Evolutionary conservation across 1,140 invertebrate genomes (phyloP).

Genomic region (Aethina tumida): DNA sequence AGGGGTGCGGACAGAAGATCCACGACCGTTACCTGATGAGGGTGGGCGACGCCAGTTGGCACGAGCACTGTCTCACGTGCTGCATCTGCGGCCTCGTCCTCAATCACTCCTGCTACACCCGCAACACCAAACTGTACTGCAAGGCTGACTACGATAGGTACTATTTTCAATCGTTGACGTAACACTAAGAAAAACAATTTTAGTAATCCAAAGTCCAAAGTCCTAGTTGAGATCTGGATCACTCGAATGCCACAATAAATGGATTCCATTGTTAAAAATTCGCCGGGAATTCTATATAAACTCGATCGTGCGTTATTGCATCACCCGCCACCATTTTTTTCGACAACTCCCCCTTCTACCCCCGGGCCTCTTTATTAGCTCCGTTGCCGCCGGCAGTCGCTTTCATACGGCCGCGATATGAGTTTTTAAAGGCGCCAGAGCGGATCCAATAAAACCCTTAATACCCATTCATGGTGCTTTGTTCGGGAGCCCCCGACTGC

Average conservation of each 20-base stretch:
- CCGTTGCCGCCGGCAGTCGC: constrained; percentile 5
- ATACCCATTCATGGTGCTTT: no score
- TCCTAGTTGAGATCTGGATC: no score
- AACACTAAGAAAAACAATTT: constrained; percentile 1
- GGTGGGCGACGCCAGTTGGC: constrained; percentile 85
- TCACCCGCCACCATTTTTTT: no score
- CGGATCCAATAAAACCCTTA: constrained; percentile 24
- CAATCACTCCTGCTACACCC: constrained; percentile 79
- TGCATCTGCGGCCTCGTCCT: constrained; percentile 79
- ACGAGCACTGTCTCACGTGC: constrained; percentile 88
- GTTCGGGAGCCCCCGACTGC: no score
- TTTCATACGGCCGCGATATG: constrained; percentile 13
- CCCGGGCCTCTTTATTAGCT: constrained; percentile 12
- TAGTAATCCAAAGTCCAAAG: no score
- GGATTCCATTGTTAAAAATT: no score
- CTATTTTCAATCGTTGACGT: constrained; percentile 1
- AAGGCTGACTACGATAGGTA: constrained; percentile 89
- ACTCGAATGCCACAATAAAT: no score
- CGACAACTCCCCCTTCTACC: background rate
- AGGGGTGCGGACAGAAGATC: constrained; percentile 85
- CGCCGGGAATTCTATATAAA: no score
- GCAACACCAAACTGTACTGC: constrained; percentile 91
- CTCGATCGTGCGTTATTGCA: no score
- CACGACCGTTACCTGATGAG: constrained; percentile 87
- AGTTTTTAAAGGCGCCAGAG: constrained; percentile 15